Evolutionary conservation across 2,797 vertebrate genomes (phyloP).

Genomic region (Scleropages formosus): DNA sequence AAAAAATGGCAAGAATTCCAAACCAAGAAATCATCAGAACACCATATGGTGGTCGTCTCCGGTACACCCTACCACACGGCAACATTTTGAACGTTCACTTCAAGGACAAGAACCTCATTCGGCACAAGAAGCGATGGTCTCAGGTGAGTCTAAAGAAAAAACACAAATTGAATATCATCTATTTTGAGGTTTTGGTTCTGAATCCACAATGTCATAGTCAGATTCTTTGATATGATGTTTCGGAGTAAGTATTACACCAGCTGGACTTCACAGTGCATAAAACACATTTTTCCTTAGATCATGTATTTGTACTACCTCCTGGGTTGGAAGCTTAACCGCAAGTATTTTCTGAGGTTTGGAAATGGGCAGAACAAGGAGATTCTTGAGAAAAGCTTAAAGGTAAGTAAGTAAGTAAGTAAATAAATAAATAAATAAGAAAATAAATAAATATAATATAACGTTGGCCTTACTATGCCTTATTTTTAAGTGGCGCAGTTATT

Average conservation of each 20-base stretch:
- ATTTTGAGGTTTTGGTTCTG: not conserved
- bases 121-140: slow-evolving; percentile 74
- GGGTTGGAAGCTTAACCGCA: slow-evolving; percentile 59
- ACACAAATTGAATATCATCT: not conserved
- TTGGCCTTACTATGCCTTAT: not conserved
- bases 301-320: slow-evolving; percentile 69
- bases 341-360: slow-evolving; percentile 41
- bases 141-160: slow-evolving; percentile 51
- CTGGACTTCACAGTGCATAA: not conserved
- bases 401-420: too few species aligned
- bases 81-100: slow-evolving; percentile 62
- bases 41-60: slow-evolving; percentile 65
- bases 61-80: slow-evolving; percentile 61
- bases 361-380: not conserved
- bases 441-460: not conserved
- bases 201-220: too few species aligned
- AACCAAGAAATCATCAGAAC: slow-evolving; percentile 56
- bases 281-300: slow-evolving; percentile 46
- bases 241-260: not conserved
- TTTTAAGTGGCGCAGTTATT: not conserved
- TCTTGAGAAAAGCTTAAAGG: slow-evolving; percentile 40
- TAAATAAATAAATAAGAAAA: too few species aligned
- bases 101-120: slow-evolving; percentile 66
- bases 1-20: slow-evolving; percentile 20
- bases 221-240: not conserved